A percentile compares a stretch with the other conserved stretches of the same genome.
Evolutionary conservation across 2,888 invertebrate genomes (phyloP).

Genomic region (Phanerotoma sp.): DNA sequence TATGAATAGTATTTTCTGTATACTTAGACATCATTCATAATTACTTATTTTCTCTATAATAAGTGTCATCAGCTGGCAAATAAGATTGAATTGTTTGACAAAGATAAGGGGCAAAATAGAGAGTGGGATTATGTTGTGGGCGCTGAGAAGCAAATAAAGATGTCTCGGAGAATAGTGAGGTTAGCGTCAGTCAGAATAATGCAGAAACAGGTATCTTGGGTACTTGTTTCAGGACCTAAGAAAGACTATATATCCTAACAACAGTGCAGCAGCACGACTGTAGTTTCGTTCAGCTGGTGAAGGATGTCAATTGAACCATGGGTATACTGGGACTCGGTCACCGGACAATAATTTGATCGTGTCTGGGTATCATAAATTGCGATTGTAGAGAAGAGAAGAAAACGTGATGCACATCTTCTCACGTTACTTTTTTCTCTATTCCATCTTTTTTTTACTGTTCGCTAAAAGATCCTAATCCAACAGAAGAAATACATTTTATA

Average conservation of each 20-base stretch:
- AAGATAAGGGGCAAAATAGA: neutral
- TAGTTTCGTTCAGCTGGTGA: conserved; percentile 40
- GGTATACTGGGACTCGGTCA: conserved; percentile 33
- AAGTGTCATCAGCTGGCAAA: conserved; percentile 7
- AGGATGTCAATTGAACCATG: conserved; percentile 46
- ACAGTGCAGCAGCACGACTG: conserved; percentile 27
- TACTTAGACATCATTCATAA: conserved; percentile 1
- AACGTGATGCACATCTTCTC: conserved; percentile 14
- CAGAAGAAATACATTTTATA: too few species aligned
- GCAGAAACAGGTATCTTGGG: too few species aligned
- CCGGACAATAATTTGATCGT: conserved; percentile 28
- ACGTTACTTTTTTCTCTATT: conserved; percentile 1
- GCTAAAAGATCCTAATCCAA: conserved; percentile 4
- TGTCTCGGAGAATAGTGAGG: conserved; percentile 6
- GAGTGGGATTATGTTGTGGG: conserved; percentile 4
- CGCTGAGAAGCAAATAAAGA: conserved; percentile 12
- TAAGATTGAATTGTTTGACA: neutral
- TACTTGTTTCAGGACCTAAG: conserved; percentile 8
- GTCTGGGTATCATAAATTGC: conserved; percentile 30
- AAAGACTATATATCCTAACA: conserved; percentile 17
- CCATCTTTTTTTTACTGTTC: neutral
- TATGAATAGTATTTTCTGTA: neutral
- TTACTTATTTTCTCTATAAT: conserved; percentile 7
- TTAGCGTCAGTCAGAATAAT: conserved; percentile 5
- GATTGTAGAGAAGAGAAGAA: conserved; percentile 4